Conservation (phyloP, 2,113 vertebrate genomes). For the Ochotona princeps region DNA sequence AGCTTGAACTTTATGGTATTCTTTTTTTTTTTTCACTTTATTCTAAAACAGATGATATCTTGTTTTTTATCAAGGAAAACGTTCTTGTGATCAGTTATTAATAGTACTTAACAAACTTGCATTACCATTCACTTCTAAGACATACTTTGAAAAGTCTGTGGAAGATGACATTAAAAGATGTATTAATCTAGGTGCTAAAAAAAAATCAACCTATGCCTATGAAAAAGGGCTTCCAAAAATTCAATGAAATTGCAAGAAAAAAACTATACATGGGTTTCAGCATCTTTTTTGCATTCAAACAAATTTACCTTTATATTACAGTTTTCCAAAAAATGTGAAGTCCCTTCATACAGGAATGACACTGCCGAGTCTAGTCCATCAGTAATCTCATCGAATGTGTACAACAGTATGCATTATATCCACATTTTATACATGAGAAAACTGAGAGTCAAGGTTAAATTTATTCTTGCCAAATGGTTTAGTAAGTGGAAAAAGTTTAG, state of each 20-base stretch:
- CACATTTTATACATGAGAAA: constrained; percentile 6
- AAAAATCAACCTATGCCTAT: too few species aligned
- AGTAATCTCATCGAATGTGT: not conserved
- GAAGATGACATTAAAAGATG: too few species aligned
- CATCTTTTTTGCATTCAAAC: too few species aligned
- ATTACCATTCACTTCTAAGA: not conserved
- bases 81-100: not conserved
- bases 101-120: not conserved
- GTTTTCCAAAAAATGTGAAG: too few species aligned
- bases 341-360: not conserved
- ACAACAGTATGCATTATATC: not conserved
- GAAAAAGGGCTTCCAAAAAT: too few species aligned
- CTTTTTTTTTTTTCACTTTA: constrained; percentile 14
- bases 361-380: not conserved
- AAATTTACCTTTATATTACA: too few species aligned
- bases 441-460: not conserved
- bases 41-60: not conserved
- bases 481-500: not conserved
- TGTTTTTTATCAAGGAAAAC: constrained; percentile 25
- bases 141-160: too few species aligned
- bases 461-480: not conserved
- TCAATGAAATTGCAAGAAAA: too few species aligned
- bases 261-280: too few species aligned
- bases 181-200: too few species aligned
- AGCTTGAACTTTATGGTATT: too few species aligned